Percentiles rank a stretch among this genome's conserved stretches.
These are phyloP conservation scores for Brachionus rotundiformis DNA, from an alignment of 1,140 invertebrate species.

Conservation along the genomic window DNA sequence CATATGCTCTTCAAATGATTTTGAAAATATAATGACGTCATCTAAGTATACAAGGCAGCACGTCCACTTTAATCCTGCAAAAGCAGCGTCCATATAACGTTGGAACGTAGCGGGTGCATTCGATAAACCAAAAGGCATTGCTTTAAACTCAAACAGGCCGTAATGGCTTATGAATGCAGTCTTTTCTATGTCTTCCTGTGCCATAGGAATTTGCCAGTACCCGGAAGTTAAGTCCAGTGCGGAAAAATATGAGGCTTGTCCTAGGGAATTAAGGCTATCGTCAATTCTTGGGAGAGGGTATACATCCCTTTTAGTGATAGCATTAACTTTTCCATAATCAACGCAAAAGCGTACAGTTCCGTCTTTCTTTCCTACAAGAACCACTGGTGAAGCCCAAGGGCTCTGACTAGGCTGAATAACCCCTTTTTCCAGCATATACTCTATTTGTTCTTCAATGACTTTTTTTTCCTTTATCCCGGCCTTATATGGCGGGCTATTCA, in stretches of 20 bases:
- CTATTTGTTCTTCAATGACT: slow-evolving; percentile 24
- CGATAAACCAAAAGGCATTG: slow-evolving; percentile 63
- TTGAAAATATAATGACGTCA: not conserved
- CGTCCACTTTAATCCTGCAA: not conserved
- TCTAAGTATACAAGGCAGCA: slow-evolving; percentile 17
- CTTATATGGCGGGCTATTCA: not conserved
- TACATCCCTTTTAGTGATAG: slow-evolving; percentile 49
- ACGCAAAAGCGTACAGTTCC: slow-evolving; percentile 28
- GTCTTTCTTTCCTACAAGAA: slow-evolving; percentile 45
- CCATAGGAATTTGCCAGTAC: not conserved
- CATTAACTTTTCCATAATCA: too few relatives aligned
- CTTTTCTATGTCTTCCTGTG: slow-evolving; percentile 42
- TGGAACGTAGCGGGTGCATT: slow-evolving; percentile 60
- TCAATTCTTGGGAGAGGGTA: slow-evolving; percentile 53
- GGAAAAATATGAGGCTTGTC: too few relatives aligned
- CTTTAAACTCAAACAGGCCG: slow-evolving; percentile 54
- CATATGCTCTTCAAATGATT: not conserved
- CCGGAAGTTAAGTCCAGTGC: not conserved
- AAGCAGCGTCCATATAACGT: slow-evolving; percentile 56
- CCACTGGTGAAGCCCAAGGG: slow-evolving; percentile 38
- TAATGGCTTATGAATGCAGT: slow-evolving; percentile 7
- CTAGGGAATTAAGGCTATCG: slow-evolving; percentile 53
- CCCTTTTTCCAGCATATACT: slow-evolving; percentile 49
- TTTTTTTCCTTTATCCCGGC: not conserved
- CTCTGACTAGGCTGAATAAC: slow-evolving; percentile 53